Conservation (phyloP, 2,888 invertebrate species). For the Tryphoninae sp. region DNA sequence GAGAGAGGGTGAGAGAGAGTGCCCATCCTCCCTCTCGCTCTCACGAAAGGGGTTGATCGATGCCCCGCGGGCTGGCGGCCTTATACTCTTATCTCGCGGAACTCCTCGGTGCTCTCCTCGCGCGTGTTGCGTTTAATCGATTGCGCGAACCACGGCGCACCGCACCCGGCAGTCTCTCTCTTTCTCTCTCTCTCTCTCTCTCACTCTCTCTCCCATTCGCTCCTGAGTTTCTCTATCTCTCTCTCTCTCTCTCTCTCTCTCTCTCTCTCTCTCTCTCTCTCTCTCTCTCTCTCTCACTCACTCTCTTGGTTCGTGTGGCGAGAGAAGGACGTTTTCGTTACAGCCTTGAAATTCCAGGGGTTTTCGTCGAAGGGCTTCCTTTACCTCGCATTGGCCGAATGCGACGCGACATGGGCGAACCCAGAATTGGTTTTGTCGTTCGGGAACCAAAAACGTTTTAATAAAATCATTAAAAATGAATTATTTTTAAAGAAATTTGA, state of each 20-base stretch:
- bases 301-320: constrained; percentile 8
- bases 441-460: no score
- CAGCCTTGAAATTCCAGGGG: constrained; percentile 49
- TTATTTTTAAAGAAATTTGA: neutral
- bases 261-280: constrained; percentile 4
- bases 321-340: constrained; percentile 23
- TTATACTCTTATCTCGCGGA: constrained; percentile 69
- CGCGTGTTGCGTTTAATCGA: constrained; percentile 71
- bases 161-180: constrained; percentile 42
- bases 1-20: constrained; percentile 35
- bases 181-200: constrained; percentile 17
- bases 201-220: neutral
- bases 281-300: constrained; percentile 17
- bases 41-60: constrained; percentile 69
- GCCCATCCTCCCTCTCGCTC: constrained; percentile 36
- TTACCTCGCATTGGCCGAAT: neutral
- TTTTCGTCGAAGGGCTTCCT: constrained; percentile 10
- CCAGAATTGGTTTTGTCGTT: neutral
- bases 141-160: constrained; percentile 64
- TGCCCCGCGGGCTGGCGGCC: constrained; percentile 65
- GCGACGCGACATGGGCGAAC: neutral
- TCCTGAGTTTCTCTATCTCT: neutral
- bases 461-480: neutral
- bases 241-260: constrained; percentile 20
- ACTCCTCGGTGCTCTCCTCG: constrained; percentile 51